Conservation (phyloP, 2,888 invertebrate genomes). For the Ametastegia equiseti region DNA sequence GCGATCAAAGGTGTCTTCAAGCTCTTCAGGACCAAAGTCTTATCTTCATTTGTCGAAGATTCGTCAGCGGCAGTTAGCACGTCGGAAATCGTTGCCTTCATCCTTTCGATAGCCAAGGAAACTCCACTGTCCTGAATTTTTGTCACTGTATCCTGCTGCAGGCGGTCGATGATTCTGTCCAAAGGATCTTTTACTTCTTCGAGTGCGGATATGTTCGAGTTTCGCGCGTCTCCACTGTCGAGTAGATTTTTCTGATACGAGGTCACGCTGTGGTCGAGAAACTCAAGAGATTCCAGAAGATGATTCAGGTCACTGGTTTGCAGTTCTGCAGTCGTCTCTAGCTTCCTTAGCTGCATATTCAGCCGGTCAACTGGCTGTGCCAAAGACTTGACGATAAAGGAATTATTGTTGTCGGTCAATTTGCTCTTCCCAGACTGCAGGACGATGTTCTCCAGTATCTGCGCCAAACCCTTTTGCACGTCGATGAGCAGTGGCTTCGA, state of each 20-base stretch:
- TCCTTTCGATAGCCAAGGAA: constrained; percentile 43
- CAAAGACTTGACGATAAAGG: constrained; percentile 40
- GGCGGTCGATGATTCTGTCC: constrained; percentile 44
- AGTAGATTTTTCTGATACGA: constrained; percentile 42
- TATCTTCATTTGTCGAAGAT: constrained; percentile 19
- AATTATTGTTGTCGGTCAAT: constrained; percentile 43
- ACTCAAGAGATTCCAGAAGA: constrained; percentile 45
- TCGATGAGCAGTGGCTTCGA: constrained; percentile 47
- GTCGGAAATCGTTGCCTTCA: constrained; percentile 40
- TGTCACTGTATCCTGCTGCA: constrained; percentile 46
- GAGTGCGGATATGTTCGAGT: constrained; percentile 44
- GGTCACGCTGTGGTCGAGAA: constrained; percentile 41
- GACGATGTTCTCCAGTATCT: constrained; percentile 51
- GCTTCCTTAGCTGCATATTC: constrained; percentile 31
- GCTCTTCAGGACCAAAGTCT: constrained; percentile 38
- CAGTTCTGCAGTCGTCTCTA: constrained; percentile 35
- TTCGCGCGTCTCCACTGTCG: constrained; percentile 48
- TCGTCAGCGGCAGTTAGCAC: constrained; percentile 37
- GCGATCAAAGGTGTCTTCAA: constrained; percentile 10
- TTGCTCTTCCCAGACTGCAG: constrained; percentile 39
- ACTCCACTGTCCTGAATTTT: constrained; percentile 50
- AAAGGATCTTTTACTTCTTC: constrained; percentile 49
- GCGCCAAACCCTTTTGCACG: constrained; percentile 52
- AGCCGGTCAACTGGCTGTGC: constrained; percentile 44
- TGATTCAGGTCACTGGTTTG: constrained; percentile 48